Base-by-base conservation (phyloP, 2,888 invertebrate species). In the Epirrhoe alternata region DNA sequence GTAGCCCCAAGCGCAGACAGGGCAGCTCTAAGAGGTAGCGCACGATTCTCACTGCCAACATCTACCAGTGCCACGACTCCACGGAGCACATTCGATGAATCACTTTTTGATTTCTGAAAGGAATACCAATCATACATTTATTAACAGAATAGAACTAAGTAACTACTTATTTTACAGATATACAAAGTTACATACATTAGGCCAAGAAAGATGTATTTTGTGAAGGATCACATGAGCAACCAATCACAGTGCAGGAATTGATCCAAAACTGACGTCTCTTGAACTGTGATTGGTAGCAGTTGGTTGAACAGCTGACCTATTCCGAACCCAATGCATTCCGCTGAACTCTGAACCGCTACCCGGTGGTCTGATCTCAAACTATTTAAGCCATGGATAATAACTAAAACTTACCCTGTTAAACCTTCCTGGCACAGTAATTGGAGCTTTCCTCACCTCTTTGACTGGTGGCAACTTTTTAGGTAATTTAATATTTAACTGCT, bases 31-130 rank as follows among this genome's bases (percentile, higher is more conserved):
- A 93, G 77, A 0, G 90, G 85, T 14, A 90, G 68, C 0, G 90
- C 91, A 0, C 81, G 79, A 2, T 74, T n/a, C 68, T 87, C 90
- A 0, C 77, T 64, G 0, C 90, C 90, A 0, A 92, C 87, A 0
- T 89, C 88, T 1, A 92, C 92, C 7, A 91, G 64, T 0, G 87
- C 89, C 0, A 92, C 91, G 2, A 88, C 82, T 0, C 92, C 92
- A 0, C 82, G 72, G 0, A 92, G 79, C 0, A 78, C 80, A 5
- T 88, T 86, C 1, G 75, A 76, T 1, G 81, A 57, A 4, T 68
- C 71, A 42, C 69, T 64, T 42, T 68, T 69, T 24, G 51, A 73
- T 68, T 71, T 61, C 64, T 56, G 60, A 30, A 71, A 65, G 10
- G 1, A 7, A 49, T 35, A 1, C n/a, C n/a, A n/a, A 6, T 12